These are phyloP conservation scores for Venturia canescens DNA, from an alignment of 1,140 invertebrate species.

Conservation along the genomic window DNA sequence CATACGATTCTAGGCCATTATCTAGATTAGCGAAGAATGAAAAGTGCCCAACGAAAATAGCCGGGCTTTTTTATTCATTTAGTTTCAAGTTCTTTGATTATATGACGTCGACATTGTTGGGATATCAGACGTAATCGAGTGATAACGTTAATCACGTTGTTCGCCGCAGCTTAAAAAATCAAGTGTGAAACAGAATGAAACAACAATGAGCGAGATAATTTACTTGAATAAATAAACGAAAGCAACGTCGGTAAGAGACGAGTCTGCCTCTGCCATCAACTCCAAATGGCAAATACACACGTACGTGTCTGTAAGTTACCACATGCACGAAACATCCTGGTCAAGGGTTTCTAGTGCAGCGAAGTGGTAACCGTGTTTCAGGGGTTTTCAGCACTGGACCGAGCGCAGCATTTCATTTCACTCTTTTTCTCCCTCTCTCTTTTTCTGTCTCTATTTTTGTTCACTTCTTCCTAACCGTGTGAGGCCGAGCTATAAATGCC, in stretches of 20 bases:
- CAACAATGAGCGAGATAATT: too few species aligned
- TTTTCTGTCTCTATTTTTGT: slow-evolving; percentile 21
- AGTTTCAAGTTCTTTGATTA: too few species aligned
- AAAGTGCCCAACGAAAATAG: background rate
- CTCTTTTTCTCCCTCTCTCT: slow-evolving; percentile 1
- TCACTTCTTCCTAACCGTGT: slow-evolving; percentile 25
- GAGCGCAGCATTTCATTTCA: background rate
- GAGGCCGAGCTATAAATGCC: slow-evolving; percentile 47
- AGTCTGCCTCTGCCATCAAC: background rate
- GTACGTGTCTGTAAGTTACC: background rate
- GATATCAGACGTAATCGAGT: too few species aligned
- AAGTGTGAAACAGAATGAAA: too few species aligned
- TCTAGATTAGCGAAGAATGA: background rate
- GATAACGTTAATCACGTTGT: too few species aligned
- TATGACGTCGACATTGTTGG: too few species aligned
- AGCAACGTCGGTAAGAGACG: background rate
- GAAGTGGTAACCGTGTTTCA: slow-evolving; percentile 30
- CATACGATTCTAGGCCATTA: background rate
- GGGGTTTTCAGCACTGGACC: background rate
- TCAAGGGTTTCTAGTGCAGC: background rate
- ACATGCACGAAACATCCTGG: background rate
- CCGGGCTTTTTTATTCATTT: too few species aligned
- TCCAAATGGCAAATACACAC: background rate
- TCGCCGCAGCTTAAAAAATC: too few species aligned
- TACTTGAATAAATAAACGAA: too few species aligned